Conservation (phyloP, 2,888 invertebrate genomes). For the Drosophila affinis region DNA sequence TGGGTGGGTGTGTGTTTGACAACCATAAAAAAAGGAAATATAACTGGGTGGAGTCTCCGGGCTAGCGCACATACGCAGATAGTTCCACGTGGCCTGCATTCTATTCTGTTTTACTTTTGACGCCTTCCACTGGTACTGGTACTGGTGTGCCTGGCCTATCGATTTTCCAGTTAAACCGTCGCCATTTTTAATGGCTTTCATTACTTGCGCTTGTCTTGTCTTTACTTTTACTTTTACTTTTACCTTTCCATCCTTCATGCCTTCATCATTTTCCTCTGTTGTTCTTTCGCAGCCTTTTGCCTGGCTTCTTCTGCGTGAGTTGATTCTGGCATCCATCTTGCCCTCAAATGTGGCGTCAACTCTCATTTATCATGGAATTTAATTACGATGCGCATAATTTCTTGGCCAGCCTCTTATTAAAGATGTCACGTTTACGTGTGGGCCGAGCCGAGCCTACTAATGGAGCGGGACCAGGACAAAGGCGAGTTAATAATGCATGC, state of each 20-base stretch:
- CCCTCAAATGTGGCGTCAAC: conserved; percentile 27
- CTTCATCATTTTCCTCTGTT: conserved; percentile 11
- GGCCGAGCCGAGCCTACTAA: too few relatives aligned
- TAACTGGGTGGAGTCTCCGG: conserved; percentile 37
- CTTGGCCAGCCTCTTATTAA: conserved; percentile 16
- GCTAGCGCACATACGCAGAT: conserved; percentile 13
- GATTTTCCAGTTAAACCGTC: conserved; percentile 67
- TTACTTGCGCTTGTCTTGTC: conserved; percentile 59
- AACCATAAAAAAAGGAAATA: conserved; percentile 58
- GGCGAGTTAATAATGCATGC: conserved; percentile 57
- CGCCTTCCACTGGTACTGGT: conserved; percentile 47
- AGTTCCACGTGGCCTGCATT: conserved; percentile 49
- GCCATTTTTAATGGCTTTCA: conserved; percentile 77
- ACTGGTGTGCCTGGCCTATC: conserved; percentile 40
- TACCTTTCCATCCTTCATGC: neutral
- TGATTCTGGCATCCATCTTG: conserved; percentile 48
- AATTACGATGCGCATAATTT: conserved; percentile 61
- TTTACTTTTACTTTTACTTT: conserved; percentile 13
- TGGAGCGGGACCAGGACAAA: neutral
- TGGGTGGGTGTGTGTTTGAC: conserved; percentile 38
- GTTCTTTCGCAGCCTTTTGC: conserved; percentile 12
- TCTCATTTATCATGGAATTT: conserved; percentile 58
- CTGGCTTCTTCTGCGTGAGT: conserved; percentile 51
- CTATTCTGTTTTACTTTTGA: conserved; percentile 63
- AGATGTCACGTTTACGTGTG: conserved; percentile 32